Evolutionary conservation across 2,888 invertebrate species (phyloP).

Genomic region (Cataglyphis albicans): DNA sequence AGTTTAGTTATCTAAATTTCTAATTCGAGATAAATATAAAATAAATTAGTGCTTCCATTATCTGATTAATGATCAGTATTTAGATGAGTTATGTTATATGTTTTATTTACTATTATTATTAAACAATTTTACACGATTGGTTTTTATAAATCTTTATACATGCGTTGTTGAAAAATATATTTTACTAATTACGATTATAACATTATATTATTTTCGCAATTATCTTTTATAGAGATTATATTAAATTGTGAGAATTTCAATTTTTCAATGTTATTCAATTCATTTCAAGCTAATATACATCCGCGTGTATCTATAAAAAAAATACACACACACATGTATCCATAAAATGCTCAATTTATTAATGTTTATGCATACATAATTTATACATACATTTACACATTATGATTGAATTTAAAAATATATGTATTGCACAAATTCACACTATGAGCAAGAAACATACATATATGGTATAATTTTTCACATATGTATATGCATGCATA

Average conservation of each 20-base stretch:
- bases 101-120: constrained; percentile 52
- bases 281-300: constrained; percentile 35
- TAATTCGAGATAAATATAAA: constrained; percentile 42
- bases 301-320: constrained; percentile 18
- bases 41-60: constrained; percentile 70
- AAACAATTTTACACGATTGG: constrained; percentile 46
- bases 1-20: constrained; percentile 37
- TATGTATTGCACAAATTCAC: constrained; percentile 29
- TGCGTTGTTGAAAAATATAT: constrained; percentile 24
- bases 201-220: constrained; percentile 19
- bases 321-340: background rate
- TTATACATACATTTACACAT: constrained; percentile 27
- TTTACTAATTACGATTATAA: constrained; percentile 13
- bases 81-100: constrained; percentile 56
- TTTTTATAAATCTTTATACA: constrained; percentile 43
- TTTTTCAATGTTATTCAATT: constrained; percentile 46
- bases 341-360: constrained; percentile 48
- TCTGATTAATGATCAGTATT: constrained; percentile 64
- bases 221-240: constrained; percentile 37
- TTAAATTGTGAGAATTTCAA: constrained; percentile 24
- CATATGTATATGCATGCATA: constrained; percentile 17
- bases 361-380: constrained; percentile 31
- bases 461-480: constrained; percentile 25
- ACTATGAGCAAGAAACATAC: constrained; percentile 10
- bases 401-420: constrained; percentile 10